Conservation (phyloP, 92 coral and sea anemone genomes). For the Blastomussa wellsi region DNA sequence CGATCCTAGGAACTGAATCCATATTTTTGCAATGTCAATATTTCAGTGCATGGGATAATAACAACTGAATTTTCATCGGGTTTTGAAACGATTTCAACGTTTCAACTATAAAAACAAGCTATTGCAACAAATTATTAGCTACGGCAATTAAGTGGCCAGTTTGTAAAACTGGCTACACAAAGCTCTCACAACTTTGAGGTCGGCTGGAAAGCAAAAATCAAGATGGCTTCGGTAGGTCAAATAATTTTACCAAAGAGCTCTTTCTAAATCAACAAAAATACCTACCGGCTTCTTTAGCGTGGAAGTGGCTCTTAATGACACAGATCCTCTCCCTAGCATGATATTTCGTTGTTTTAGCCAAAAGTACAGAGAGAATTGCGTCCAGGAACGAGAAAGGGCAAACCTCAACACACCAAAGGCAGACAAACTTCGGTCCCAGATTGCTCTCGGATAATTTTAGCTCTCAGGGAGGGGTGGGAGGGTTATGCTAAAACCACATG, state of each 20-base stretch:
- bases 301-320: background rate
- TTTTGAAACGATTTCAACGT: background rate
- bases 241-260: background rate
- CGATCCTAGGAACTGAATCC: constrained; percentile 42
- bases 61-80: background rate
- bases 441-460: background rate
- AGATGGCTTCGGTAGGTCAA: background rate
- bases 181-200: background rate
- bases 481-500: background rate
- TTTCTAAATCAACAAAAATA: background rate
- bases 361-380: background rate
- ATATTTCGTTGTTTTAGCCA: background rate
- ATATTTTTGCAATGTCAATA: background rate
- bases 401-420: background rate
- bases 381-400: background rate
- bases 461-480: constrained; percentile 1
- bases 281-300: constrained; percentile 14
- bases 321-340: constrained; percentile 35
- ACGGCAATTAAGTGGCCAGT: background rate
- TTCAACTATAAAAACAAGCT: background rate
- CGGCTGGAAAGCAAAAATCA: background rate
- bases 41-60: background rate
- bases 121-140: background rate
- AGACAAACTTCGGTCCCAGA: background rate
- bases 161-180: background rate